A percentile compares a stretch with the other conserved stretches of the same genome.
These are phyloP conservation scores for Parascotia fuliginaria DNA, from an alignment of 2,888 invertebrate genomes.

Conservation along the genomic window DNA sequence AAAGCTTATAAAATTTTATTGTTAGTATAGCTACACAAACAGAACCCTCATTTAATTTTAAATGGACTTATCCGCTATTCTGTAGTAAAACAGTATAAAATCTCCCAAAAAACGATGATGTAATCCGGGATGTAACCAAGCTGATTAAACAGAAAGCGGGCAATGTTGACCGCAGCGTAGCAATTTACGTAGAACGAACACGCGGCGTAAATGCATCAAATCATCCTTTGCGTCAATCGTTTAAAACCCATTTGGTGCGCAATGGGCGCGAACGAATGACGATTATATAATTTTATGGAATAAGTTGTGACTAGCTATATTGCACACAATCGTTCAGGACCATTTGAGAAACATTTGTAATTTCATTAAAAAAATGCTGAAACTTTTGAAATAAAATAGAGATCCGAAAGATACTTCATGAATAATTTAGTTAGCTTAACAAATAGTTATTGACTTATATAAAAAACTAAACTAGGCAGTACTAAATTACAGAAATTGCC, in stretches of 20 bases:
- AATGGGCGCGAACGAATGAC: slow-evolving; percentile 43
- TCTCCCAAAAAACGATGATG: slow-evolving; percentile 10
- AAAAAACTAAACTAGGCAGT: too few species aligned
- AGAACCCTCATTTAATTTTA: too few species aligned
- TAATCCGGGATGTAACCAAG: slow-evolving; percentile 40
- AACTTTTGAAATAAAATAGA: too few species aligned
- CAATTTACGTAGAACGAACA: slow-evolving; percentile 43
- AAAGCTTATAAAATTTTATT: too few species aligned
- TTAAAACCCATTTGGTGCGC: slow-evolving; percentile 41
- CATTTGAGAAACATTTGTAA: too few species aligned
- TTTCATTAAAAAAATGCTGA: too few species aligned
- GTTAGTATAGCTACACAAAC: too few species aligned
- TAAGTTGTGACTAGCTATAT: slow-evolving; percentile 32
- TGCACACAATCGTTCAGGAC: slow-evolving; percentile 16
- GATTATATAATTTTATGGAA: slow-evolving; percentile 41
- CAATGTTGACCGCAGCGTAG: slow-evolving; percentile 40
- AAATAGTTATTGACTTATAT: too few species aligned
- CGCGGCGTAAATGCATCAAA: slow-evolving; percentile 44
- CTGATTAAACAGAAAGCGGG: slow-evolving; percentile 43
- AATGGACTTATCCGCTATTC: too few species aligned
- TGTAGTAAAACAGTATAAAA: not conserved
- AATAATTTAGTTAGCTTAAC: too few species aligned
- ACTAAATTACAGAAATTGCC: too few species aligned
- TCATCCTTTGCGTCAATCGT: slow-evolving; percentile 48
- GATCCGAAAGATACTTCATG: too few species aligned